Percentiles rank a stretch among this genome's conserved stretches.
Conservation (phyloP, 2,797 vertebrate genomes). For the Eulemur rubriventer region DNA sequence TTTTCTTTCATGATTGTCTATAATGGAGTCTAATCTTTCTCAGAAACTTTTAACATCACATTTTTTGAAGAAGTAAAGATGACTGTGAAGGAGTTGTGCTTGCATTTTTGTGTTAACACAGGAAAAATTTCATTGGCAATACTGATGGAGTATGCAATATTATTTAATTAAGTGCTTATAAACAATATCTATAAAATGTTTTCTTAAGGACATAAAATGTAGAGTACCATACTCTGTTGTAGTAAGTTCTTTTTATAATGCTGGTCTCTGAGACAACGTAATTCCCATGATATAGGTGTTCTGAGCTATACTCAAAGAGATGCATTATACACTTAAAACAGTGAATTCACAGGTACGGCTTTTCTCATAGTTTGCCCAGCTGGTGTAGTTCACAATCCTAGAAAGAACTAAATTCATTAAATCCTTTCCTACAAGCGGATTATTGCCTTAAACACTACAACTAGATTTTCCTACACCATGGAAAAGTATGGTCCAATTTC, state of each 20-base stretch:
- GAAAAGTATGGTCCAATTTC: neutral
- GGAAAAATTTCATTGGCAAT: neutral
- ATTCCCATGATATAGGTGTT: neutral
- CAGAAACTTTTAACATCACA: neutral
- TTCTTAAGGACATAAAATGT: neutral
- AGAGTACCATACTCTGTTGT: neutral
- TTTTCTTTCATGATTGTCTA: neutral
- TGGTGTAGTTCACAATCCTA: neutral
- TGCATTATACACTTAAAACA: neutral
- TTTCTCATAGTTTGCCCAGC: neutral
- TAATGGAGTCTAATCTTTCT: neutral
- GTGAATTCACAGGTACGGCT: neutral
- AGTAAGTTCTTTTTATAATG: constrained; percentile 26
- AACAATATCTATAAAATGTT: constrained; percentile 7
- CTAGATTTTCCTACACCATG: neutral
- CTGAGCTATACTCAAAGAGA: neutral
- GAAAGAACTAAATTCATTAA: neutral
- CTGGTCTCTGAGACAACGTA: neutral
- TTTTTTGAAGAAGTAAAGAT: constrained; percentile 29
- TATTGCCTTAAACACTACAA: neutral
- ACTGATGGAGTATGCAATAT: neutral
- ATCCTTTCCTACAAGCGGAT: neutral
- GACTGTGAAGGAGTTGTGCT: neutral
- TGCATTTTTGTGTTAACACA: neutral
- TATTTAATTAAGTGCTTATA: constrained; percentile 52